Evolutionary conservation across 2,113 vertebrate species (phyloP).

Genomic region (Gobius niger): DNA sequence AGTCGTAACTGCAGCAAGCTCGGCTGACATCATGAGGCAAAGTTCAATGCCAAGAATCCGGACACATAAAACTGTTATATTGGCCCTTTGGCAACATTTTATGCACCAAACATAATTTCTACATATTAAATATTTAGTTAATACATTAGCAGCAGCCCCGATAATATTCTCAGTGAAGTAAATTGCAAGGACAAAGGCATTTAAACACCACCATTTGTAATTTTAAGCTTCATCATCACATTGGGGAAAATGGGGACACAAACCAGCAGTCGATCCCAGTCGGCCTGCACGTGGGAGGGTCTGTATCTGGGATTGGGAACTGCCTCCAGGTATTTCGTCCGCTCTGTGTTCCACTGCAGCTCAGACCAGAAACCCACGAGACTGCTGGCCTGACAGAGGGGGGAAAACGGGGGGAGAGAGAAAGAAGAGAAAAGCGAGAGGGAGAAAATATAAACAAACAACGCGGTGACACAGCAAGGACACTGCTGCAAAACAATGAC

Average conservation of each 20-base stretch:
- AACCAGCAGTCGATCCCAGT: constrained; percentile 75
- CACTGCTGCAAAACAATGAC: constrained; percentile 32
- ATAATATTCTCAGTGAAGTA: not conserved
- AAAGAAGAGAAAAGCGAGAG: not conserved
- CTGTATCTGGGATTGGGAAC: constrained; percentile 80
- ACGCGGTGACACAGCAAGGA: constrained; percentile 36
- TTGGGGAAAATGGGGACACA: constrained; percentile 8
- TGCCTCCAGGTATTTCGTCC: constrained; percentile 78
- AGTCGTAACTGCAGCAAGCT: too few species aligned
- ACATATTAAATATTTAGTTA: not conserved
- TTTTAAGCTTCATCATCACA: not conserved
- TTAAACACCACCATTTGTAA: constrained; percentile 35
- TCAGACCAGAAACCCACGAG: constrained; percentile 89
- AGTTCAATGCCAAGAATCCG: too few species aligned
- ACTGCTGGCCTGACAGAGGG: constrained; percentile 66
- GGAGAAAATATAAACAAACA: constrained; percentile 17
- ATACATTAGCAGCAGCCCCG: not conserved
- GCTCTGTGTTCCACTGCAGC: constrained; percentile 84
- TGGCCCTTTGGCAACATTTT: not conserved
- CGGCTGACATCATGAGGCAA: too few species aligned
- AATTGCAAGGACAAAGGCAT: constrained; percentile 16
- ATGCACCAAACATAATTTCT: not conserved
- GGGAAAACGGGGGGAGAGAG: not conserved
- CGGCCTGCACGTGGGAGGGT: constrained; percentile 71
- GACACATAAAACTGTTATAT: not conserved